Conservation (phyloP, 1,140 invertebrate genomes). For the Sminthurinus signatus region DNA sequence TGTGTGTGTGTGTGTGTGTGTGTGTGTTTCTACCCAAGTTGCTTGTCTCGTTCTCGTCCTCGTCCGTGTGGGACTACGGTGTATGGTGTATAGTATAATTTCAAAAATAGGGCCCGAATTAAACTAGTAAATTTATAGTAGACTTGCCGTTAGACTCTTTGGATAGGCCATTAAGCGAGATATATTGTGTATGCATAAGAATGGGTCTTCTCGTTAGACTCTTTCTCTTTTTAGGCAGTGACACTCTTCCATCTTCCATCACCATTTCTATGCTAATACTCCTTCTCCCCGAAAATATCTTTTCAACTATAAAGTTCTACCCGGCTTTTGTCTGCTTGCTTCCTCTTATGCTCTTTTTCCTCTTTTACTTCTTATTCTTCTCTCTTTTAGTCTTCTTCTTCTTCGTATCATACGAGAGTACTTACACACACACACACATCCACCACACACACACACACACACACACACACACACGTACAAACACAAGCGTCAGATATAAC, state of each 20-base stretch:
- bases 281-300: slow-evolving; percentile 11
- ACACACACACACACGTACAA: slow-evolving; percentile 1
- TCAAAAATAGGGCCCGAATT: slow-evolving; percentile 19
- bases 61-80: slow-evolving; percentile 6
- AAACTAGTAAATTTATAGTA: slow-evolving; percentile 14
- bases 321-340: background rate
- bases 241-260: slow-evolving; percentile 35
- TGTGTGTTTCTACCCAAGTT: slow-evolving; percentile 1
- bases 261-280: slow-evolving; percentile 31
- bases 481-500: background rate
- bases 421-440: no score
- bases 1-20: background rate
- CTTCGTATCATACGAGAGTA: no score
- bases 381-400: background rate
- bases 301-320: slow-evolving; percentile 1
- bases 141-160: slow-evolving; percentile 12
- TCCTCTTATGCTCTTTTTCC: background rate
- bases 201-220: slow-evolving; percentile 19
- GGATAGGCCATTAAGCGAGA: slow-evolving; percentile 26
- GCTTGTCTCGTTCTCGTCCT: background rate
- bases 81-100: slow-evolving; percentile 15
- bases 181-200: slow-evolving; percentile 30
- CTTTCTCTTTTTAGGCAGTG: slow-evolving; percentile 24
- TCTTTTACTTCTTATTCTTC: background rate
- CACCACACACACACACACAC: background rate